Evolutionary conservation across 2,113 vertebrate species (phyloP), one percentile per base, ranked within the genome.

Genomic region (Cyphomyrus discorhynchus): DNA sequence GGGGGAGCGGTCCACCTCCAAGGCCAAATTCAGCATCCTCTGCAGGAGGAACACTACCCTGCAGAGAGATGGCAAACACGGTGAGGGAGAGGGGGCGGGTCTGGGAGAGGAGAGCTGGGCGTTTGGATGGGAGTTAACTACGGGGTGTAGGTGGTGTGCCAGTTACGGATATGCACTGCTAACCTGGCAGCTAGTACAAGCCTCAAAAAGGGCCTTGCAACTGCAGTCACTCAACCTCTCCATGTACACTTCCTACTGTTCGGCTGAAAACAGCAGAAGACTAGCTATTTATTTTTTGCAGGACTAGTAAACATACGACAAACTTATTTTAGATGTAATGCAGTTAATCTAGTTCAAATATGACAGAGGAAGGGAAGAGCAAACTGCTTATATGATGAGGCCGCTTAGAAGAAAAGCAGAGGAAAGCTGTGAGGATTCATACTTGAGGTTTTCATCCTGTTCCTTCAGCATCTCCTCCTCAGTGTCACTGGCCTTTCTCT

Each of bases 1-100:
- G 82, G 98, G 98, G 93, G 95, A 96, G 83, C 94, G 93, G 92
- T 99, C 98, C 89, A 98, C 98, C 92, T 99, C 98, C 82, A 99
- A 94, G 1, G 98, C 96, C 0, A 99, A 93, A 89, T 96, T 95
- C 90, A 99, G 91, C 97, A 99, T 98, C 93, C 95, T 94, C 94
- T 99, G 98, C 80, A 99, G 95, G 91, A 97, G 94, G 24, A 95
- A 95, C 88, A 96, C 95, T 3, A 95, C 94, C 95, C 98, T 99
- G 89, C 24, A 92, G 74, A 50, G 19, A 56, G 86, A 5, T 53
- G 89, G 87, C 74, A 21, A 46, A 13, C 45, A 21, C 0, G 31
- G 19, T 58, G 19, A 89, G 9, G 35, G 35, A 35, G 42, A 87
- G 9, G n/a, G 11, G 49, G 11, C 2, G 5, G n/a, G 13, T 6